Evolutionary conservation across 2,888 invertebrate genomes (phyloP), one percentile per base, ranked within the genome.

Genomic region (Mythimna impura): DNA sequence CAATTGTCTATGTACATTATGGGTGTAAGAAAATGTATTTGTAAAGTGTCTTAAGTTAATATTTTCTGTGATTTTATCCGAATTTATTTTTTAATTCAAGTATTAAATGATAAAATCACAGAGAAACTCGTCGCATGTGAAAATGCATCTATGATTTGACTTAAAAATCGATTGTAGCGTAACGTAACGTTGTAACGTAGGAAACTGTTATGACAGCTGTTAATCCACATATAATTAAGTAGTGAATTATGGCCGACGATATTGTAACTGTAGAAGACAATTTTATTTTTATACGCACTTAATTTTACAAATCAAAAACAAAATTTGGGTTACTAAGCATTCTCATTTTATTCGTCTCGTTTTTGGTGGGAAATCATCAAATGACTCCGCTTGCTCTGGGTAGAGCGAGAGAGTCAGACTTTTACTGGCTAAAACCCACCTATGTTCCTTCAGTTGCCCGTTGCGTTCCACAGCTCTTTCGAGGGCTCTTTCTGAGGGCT

Each of bases 251-350:
- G 30, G 7, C 20, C 40, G 78, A 50, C 40, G 30, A 62, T 57
- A 57, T 50, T 36, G 12, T 61, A 57, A 66, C 22, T 40, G 22
- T 60, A 82, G 14, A 54, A 70, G n/a, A 63, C 63, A 43, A 63
- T 57, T 68, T 74, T 82, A 81, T 82, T 81, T 81, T 83, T 75
- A 57, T 79, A 83, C 12, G 17, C 64, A 60, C 20, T 67, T 70
- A 34, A 62, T 70, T 79, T 75, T 61, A 70, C 36, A 55, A 20
- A 10, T 14, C 12, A 20, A 66, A 62, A 17, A 43, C 25, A 9
- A 40, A 50, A 3, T 0, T 72, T 58, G 61, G 47, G 7, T 60
- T 67, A 43, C 3, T n/a, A 17, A 17, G 30, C 22, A 66, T 22
- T 63, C 0, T 63, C 0, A 43, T 64, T 22, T 50, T 40, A 0